Evolutionary conservation across 2,797 vertebrate species (phyloP).

Genomic region (Propithecus perrieri): DNA sequence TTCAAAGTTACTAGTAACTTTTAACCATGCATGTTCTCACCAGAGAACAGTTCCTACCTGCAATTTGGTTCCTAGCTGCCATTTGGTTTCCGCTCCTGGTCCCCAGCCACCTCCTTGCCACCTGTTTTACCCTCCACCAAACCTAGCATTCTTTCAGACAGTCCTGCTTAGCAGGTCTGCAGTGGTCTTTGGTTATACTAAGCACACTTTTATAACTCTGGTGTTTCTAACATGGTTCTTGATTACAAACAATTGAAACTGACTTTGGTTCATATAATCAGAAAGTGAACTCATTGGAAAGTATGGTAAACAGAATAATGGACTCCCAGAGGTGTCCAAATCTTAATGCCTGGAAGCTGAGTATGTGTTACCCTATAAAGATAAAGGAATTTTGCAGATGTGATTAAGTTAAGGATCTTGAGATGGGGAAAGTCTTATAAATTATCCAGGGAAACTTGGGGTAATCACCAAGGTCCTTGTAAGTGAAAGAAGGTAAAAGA

Average conservation of each 20-base stretch:
- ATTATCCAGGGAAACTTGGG: accelerated
- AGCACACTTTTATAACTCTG: neutral
- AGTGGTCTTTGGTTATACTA: accelerated
- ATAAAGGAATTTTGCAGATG: neutral
- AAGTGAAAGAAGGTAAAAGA: neutral
- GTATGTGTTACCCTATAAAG: neutral
- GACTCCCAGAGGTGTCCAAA: accelerated
- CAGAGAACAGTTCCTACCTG: too few species aligned
- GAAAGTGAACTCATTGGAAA: neutral
- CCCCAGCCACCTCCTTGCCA: too few species aligned
- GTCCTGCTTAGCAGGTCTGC: neutral
- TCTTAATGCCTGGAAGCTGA: neutral
- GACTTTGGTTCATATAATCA: neutral
- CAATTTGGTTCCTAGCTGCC: too few species aligned
- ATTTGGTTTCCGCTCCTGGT: too few species aligned
- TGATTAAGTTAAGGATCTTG: neutral
- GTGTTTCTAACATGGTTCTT: neutral
- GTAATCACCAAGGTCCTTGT: accelerated
- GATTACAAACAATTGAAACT: neutral
- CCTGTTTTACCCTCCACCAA: too few species aligned
- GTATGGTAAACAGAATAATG: neutral
- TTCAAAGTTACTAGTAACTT: too few species aligned
- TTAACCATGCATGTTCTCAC: too few species aligned
- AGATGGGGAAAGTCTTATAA: neutral
- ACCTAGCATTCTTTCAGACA: neutral